These are phyloP conservation scores for Apotomis capreana DNA, from an alignment of 2,888 invertebrate species.

Conservation along the genomic window DNA sequence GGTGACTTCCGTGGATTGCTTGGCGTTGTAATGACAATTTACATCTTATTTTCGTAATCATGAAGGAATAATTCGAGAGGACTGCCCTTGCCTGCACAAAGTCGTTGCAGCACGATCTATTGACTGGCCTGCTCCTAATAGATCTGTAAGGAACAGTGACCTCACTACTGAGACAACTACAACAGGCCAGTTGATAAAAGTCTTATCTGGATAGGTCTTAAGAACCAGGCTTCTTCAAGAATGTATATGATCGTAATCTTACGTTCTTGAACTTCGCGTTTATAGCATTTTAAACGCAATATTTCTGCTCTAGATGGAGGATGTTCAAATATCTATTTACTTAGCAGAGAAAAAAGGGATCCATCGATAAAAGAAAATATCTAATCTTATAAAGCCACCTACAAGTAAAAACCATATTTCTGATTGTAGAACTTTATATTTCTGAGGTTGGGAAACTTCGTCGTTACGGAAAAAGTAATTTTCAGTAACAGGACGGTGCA, in stretches of 20 bases:
- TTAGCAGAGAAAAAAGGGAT: neutral
- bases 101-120: too few species aligned
- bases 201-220: too few species aligned
- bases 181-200: too few species aligned
- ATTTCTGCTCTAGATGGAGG: neutral
- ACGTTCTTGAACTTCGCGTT: too few species aligned
- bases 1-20: conserved; percentile 17
- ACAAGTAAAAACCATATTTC: conserved; percentile 8
- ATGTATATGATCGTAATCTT: too few species aligned
- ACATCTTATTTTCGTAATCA: neutral
- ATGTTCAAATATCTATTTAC: neutral
- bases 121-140: too few species aligned
- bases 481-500: conserved; percentile 38
- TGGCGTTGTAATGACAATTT: conserved; percentile 12
- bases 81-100: too few species aligned
- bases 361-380: neutral
- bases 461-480: conserved; percentile 39
- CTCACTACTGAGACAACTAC: too few species aligned
- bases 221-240: too few species aligned
- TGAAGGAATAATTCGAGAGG: too few species aligned
- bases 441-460: conserved; percentile 25
- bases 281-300: too few species aligned
- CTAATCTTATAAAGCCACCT: neutral
- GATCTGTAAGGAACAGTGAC: too few species aligned
- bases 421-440: conserved; percentile 20